Conservation (phyloP, 2,888 invertebrate species). For the Agrochola lychnidis region DNA sequence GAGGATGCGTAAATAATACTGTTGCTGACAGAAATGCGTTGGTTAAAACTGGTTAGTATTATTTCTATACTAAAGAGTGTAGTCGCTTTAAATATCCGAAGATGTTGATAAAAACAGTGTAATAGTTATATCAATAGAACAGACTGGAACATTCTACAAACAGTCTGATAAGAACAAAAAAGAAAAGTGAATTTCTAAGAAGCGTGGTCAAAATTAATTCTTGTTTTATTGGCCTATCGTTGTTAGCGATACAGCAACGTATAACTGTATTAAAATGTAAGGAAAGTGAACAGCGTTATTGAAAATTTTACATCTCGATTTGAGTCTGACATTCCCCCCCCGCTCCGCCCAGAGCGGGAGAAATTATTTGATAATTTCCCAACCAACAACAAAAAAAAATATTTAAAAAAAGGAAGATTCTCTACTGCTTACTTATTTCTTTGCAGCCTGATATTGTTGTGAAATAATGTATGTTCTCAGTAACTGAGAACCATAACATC, state of each 20-base stretch:
- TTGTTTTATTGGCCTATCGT: too few relatives aligned
- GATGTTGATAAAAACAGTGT: too few relatives aligned
- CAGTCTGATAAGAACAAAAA: background rate
- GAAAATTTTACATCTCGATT: background rate
- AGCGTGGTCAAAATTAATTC: background rate
- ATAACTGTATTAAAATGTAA: background rate
- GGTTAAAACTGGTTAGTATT: background rate
- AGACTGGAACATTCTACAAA: background rate
- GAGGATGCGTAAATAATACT: conserved; percentile 10
- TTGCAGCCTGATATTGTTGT: too few relatives aligned
- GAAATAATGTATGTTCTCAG: background rate
- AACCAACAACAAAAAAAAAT: too few relatives aligned
- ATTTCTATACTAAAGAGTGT: background rate
- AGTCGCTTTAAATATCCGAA: too few relatives aligned
- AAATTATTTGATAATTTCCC: too few relatives aligned
- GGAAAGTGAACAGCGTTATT: too few relatives aligned
- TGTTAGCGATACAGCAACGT: background rate
- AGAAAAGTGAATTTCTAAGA: background rate
- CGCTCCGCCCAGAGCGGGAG: too few relatives aligned
- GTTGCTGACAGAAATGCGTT: conserved; percentile 8
- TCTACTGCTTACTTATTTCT: background rate
- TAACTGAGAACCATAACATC: background rate
- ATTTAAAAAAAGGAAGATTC: background rate
- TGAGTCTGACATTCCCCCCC: background rate
- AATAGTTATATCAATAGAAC: background rate